Percentiles rank a stretch among this genome's conserved stretches.
phyloP scores from a whole-genome alignment of 2,113 vertebrate genomes.

The Python bivittatus region DNA sequence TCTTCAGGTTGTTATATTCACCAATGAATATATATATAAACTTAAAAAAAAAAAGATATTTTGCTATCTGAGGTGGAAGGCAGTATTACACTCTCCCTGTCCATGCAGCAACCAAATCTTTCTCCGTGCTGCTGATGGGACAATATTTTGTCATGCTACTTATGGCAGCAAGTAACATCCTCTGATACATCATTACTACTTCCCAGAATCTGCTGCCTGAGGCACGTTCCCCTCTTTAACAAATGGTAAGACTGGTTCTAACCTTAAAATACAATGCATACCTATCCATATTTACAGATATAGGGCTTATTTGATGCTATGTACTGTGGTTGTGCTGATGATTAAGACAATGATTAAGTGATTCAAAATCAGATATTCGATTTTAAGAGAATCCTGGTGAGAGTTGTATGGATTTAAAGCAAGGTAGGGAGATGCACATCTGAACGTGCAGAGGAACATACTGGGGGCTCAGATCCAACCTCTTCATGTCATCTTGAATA shows the following conservation, averaged over 20 bases:
- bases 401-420: constrained; percentile 42
- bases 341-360: neutral
- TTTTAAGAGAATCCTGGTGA: constrained; percentile 38
- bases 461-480: neutral
- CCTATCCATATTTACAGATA: neutral
- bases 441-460: neutral
- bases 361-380: constrained; percentile 38
- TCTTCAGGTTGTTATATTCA: too few relatives aligned
- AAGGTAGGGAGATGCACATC: constrained; percentile 24
- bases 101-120: neutral
- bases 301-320: neutral
- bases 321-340: neutral
- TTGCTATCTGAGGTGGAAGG: too few relatives aligned
- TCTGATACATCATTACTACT: neutral
- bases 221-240: neutral
- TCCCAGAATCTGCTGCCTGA: neutral
- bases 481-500: constrained; percentile 42
- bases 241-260: neutral
- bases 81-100: neutral
- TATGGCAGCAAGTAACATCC: neutral
- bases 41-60: too few relatives aligned
- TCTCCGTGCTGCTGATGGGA: neutral
- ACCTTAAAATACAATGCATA: too few relatives aligned
- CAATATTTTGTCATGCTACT: neutral
- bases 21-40: neutral